Base-by-base conservation (phyloP, 1,140 invertebrate genomes). In the Reticulitermes speratus region DNA sequence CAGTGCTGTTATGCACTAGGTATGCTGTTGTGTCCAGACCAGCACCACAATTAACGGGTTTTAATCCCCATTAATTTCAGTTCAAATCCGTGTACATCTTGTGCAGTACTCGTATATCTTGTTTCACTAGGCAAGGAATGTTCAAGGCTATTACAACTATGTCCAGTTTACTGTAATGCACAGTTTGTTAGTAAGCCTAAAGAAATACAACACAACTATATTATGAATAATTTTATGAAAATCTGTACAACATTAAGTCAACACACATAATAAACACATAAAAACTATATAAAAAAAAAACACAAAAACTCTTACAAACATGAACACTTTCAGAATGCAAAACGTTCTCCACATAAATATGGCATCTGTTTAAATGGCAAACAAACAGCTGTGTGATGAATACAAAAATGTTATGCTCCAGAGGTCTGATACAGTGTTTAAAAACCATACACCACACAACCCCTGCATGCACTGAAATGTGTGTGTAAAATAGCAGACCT, bases 191-290 rank as follows among this genome's bases (percentile, higher is more conserved):
- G 14, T 55, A 55, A 55, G 14, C 19, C 52, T 55, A 55, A 55
- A 55, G 19, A 16, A 55, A 55, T 6, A 55, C 14, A 55, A 55
- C 19, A 55, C 3, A 19, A 55, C 9, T 55, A 19, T 75, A 30
- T 75, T 75, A 75, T n/a, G 25, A 75, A 75, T 75, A 14, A n/a
- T 30, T 75, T 75, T 75, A 75, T 75, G n/a, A 75, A 75, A 75
- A 75, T 8, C 65, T 75, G 65, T 55, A 55, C 52, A 75, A 75
- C 65, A 69, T 75, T 1, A 75, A 9, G n/a, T 75, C 7, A 75
- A 75, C 65, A 75, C 65, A n/a, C 65, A 75, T 75, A 59, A 59
- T 23, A 75, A 25, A 75, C 52, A 55, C 52, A 55, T 21, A 19
- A 12, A 55, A 55, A 55, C 52, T 21, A 55, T 55, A 1, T 75